Evolutionary conservation across 53 echinoderm and acorn worm species (phyloP).

Genomic region (Holothuria scabra): DNA sequence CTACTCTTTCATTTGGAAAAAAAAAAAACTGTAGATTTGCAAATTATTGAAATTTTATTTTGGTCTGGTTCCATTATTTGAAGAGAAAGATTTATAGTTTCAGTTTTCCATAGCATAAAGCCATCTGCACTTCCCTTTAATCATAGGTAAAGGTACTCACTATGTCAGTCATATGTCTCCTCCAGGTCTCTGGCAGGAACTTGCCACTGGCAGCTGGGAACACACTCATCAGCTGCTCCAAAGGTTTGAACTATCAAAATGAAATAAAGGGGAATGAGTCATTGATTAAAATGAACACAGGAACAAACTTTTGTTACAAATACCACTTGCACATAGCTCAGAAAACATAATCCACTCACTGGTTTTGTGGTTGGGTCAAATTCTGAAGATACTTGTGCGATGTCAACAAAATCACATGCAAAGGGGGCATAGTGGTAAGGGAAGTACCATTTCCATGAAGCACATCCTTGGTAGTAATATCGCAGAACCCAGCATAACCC

Average conservation of each 20-base stretch:
- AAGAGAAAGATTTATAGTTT: background rate
- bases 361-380: constrained; percentile 89
- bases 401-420: constrained; percentile 89
- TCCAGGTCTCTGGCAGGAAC: constrained; percentile 91
- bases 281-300: background rate
- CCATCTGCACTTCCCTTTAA: background rate
- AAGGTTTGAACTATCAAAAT: constrained; percentile 80
- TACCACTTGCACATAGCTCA: background rate
- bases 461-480: constrained; percentile 99
- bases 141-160: constrained; percentile 62
- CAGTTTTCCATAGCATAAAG: no score
- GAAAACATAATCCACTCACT: constrained; percentile 48
- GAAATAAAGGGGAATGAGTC: background rate
- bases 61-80: no score
- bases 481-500: constrained; percentile 97
- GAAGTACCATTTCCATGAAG: constrained; percentile 99
- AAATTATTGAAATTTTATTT: background rate
- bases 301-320: background rate
- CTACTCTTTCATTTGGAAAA: no score
- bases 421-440: constrained; percentile 99
- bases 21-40: no score
- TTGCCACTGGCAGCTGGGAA: constrained; percentile 97
- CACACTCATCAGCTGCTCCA: constrained; percentile 99
- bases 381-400: constrained; percentile 69
- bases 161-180: constrained; percentile 77